Evolutionary conservation across 2,888 invertebrate genomes (phyloP).

Genomic region (Margaritifera margaritifera): DNA sequence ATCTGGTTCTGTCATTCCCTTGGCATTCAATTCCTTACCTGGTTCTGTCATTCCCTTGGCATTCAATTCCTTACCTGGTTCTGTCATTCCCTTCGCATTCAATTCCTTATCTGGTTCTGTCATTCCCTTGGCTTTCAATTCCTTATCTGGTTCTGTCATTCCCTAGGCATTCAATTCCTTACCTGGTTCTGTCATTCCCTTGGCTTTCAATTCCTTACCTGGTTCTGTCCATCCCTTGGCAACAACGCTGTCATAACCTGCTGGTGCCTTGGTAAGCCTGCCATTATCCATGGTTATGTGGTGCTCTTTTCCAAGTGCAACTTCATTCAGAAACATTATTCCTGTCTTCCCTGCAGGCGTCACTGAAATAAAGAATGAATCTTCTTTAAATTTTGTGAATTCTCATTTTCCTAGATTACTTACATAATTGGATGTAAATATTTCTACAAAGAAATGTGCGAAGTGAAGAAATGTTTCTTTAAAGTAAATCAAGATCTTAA

Average conservation of each 20-base stretch:
- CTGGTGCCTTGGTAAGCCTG: slow-evolving; percentile 66
- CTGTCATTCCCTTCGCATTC: slow-evolving; percentile 68
- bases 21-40: slow-evolving; percentile 62
- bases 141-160: slow-evolving; percentile 67
- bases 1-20: slow-evolving; percentile 71
- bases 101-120: slow-evolving; percentile 67
- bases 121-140: slow-evolving; percentile 63
- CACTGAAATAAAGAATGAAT: slow-evolving; percentile 52
- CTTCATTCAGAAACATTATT: slow-evolving; percentile 74
- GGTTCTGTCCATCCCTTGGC: slow-evolving; percentile 71
- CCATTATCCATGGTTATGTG: slow-evolving; percentile 63
- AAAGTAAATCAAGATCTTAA: too few relatives aligned
- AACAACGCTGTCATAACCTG: slow-evolving; percentile 69
- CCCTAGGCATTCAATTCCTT: slow-evolving; percentile 62
- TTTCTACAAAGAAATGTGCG: too few relatives aligned
- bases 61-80: slow-evolving; percentile 65
- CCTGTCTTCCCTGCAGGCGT: slow-evolving; percentile 57
- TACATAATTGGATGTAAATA: slow-evolving; percentile 11
- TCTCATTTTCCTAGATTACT: too few relatives aligned
- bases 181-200: slow-evolving; percentile 71
- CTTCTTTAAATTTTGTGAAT: too few relatives aligned
- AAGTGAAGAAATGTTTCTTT: too few relatives aligned
- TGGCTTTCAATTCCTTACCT: slow-evolving; percentile 56
- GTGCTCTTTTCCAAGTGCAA: slow-evolving; percentile 73
- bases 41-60: slow-evolving; percentile 71